Conservation (phyloP, 64 coral and sea anemone genomes). For the Anthopleura sola region DNA sequence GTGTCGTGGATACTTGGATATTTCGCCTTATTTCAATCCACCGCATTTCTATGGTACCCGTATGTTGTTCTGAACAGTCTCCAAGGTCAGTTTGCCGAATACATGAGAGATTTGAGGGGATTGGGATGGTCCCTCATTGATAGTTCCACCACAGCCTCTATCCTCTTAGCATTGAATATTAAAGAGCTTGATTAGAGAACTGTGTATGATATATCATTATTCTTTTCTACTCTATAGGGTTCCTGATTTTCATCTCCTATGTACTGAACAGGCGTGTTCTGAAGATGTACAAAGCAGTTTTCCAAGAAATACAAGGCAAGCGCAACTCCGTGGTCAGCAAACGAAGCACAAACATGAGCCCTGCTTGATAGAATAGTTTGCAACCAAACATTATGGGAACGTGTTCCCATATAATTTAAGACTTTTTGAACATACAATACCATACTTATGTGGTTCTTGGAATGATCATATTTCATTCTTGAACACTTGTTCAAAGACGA, state of each 20-base stretch:
- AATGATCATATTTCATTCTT: too few relatives aligned
- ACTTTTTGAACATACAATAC: too few relatives aligned
- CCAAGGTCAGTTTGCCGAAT: constrained; percentile 58
- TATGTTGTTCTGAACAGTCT: constrained; percentile 67
- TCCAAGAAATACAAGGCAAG: neutral
- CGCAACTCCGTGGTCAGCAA: neutral
- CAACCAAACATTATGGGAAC: too few relatives aligned
- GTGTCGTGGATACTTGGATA: constrained; percentile 70
- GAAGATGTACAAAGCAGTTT: constrained; percentile 12
- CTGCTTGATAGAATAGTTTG: neutral
- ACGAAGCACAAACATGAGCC: constrained; percentile 1
- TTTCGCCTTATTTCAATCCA: constrained; percentile 2
- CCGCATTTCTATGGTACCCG: constrained; percentile 50
- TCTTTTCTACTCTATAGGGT: constrained; percentile 9
- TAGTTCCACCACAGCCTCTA: too few relatives aligned
- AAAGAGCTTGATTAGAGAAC: neutral
- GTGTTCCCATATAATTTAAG: too few relatives aligned
- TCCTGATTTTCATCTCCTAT: constrained; percentile 26
- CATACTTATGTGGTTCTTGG: too few relatives aligned
- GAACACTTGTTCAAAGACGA: too few relatives aligned
- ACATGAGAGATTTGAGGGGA: too few relatives aligned
- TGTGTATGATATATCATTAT: neutral
- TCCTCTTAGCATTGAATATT: too few relatives aligned
- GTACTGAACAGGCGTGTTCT: constrained; percentile 22
- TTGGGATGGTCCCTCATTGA: too few relatives aligned